These are phyloP conservation scores for Ischnura elegans DNA, from an alignment of 2,888 invertebrate genomes.

Conservation along the genomic window DNA sequence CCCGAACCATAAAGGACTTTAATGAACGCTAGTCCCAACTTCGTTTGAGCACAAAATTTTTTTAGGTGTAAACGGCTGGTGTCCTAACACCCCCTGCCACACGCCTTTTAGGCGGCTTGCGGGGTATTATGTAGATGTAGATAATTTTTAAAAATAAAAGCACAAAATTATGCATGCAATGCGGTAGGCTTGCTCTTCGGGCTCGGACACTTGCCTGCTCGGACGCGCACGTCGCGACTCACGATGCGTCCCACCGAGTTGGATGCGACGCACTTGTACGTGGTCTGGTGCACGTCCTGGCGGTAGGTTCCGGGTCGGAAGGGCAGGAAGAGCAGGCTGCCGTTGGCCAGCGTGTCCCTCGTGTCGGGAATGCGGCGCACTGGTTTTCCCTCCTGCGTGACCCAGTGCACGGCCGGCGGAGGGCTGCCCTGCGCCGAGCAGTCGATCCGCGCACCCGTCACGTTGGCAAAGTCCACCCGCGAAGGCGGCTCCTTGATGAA, in stretches of 20 bases:
- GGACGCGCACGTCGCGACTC: conserved; percentile 74
- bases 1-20: no score
- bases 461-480: conserved; percentile 74
- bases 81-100: no score
- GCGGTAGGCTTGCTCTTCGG: no score
- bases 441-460: conserved; percentile 73
- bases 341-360: conserved; percentile 73
- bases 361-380: conserved; percentile 72
- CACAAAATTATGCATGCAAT: no score
- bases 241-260: conserved; percentile 74
- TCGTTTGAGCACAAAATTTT: no score
- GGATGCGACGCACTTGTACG: conserved; percentile 74
- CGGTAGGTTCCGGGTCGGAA: conserved; percentile 74
- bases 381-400: conserved; percentile 73
- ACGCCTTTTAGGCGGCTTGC: no score
- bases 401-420: conserved; percentile 73
- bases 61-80: no score
- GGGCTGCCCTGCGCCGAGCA: conserved; percentile 74
- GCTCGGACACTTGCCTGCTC: conserved; percentile 73
- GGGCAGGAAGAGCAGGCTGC: conserved; percentile 74
- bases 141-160: no score
- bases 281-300: conserved; percentile 74
- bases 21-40: no score
- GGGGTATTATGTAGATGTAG: no score
- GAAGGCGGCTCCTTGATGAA: conserved; percentile 74